Evolutionary conservation across 2,113 vertebrate species (phyloP).

Genomic region (Recurvirostra avosetta): DNA sequence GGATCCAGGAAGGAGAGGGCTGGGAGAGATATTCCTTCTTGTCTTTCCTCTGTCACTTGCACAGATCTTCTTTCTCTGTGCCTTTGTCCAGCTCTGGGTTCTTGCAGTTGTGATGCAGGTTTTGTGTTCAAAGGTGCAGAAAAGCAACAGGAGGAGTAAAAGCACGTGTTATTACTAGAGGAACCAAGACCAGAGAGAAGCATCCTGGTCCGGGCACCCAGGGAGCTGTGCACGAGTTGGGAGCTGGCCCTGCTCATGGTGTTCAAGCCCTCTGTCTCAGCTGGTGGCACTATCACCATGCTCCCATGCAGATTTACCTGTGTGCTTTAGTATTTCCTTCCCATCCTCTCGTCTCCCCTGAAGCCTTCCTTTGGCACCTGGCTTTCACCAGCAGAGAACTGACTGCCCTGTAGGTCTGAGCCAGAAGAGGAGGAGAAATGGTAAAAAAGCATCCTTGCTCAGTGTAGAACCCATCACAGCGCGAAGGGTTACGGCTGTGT

Average conservation of each 20-base stretch:
- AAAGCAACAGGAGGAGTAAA: background rate
- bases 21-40: background rate
- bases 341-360: background rate
- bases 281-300: rapidly evolving
- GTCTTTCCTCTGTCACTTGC: background rate
- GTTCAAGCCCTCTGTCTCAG: background rate
- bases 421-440: background rate
- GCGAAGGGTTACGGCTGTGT: too few relatives aligned
- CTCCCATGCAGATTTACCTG: background rate
- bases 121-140: background rate
- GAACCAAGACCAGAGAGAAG: background rate
- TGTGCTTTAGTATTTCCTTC: background rate
- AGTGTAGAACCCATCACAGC: background rate
- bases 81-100: background rate
- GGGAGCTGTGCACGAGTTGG: background rate
- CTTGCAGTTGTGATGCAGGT: background rate
- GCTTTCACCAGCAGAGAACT: background rate
- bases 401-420: background rate
- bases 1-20: background rate
- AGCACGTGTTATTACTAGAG: background rate
- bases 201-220: background rate
- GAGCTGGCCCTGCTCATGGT: rapidly evolving
- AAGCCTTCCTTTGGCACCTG: background rate
- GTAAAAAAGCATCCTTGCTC: background rate
- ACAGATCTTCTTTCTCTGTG: background rate